A percentile compares a stretch with the other conserved stretches of the same genome.
phyloP scores from a whole-genome alignment of 2,888 invertebrate species.

The Oscheius onirici region DNA sequence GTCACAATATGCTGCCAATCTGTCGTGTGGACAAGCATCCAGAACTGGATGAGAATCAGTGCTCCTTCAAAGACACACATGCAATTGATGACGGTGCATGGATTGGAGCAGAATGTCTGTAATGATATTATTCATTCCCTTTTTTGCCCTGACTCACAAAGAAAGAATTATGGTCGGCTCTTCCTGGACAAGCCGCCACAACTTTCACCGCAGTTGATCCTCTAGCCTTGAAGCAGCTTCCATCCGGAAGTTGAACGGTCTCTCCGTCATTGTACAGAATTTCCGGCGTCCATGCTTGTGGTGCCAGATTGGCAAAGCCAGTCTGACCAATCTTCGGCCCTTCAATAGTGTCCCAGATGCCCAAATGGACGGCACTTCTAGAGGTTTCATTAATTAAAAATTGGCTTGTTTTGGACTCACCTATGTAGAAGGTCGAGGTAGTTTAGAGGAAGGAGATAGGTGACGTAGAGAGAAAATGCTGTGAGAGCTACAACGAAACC shows the following conservation, averaged over 20 bases:
- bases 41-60: slow-evolving; percentile 77
- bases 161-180: slow-evolving; percentile 83
- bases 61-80: slow-evolving; percentile 77
- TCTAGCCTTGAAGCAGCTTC: slow-evolving; percentile 45
- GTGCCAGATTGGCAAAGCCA: slow-evolving; percentile 43
- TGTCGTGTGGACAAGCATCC: slow-evolving; percentile 82
- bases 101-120: slow-evolving; percentile 87
- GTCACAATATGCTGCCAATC: slow-evolving; percentile 93
- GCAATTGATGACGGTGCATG: slow-evolving; percentile 78
- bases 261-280: slow-evolving; percentile 47
- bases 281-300: slow-evolving; percentile 40
- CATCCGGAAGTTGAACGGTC: slow-evolving; percentile 50
- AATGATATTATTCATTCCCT: slow-evolving; percentile 69
- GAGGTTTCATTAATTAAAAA: neutral
- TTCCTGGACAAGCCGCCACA: slow-evolving; percentile 88
- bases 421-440: slow-evolving; percentile 87
- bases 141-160: slow-evolving; percentile 79
- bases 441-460: slow-evolving; percentile 79
- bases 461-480: slow-evolving; percentile 82
- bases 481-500: slow-evolving; percentile 75
- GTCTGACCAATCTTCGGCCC: slow-evolving; percentile 47
- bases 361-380: slow-evolving; percentile 81
- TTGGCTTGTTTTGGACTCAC: slow-evolving; percentile 6
- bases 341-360: slow-evolving; percentile 79
- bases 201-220: slow-evolving; percentile 71